Evolutionary conservation across 53 echinoderm and acorn worm species (phyloP).

Genomic region (Antedon mediterranea): DNA sequence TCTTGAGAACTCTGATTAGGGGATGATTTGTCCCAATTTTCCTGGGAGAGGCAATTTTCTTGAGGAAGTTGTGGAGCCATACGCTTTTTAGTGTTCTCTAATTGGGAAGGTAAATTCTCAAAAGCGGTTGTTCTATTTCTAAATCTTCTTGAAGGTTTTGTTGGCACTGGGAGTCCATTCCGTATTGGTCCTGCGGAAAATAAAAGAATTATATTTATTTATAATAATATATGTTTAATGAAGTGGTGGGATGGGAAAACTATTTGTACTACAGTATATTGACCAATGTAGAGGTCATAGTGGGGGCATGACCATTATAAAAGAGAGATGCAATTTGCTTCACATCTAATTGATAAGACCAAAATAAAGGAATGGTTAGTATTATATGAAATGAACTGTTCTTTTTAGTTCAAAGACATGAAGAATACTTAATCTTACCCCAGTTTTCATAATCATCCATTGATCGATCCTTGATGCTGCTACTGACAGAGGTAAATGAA

Average conservation of each 20-base stretch:
- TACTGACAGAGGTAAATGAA: constrained; percentile 41
- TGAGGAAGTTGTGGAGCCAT: constrained; percentile 47
- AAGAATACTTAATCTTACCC: no score
- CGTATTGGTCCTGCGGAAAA: constrained; percentile 23
- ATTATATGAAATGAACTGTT: no score
- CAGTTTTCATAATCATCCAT: constrained; percentile 17
- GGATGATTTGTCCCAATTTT: not conserved
- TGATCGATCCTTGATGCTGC: constrained; percentile 21
- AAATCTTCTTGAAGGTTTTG: constrained; percentile 25
- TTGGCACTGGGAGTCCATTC: constrained; percentile 30
- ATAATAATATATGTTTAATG: not conserved
- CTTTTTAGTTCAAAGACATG: no score
- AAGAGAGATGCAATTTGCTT: no score
- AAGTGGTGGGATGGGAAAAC: no score
- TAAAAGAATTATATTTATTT: not conserved
- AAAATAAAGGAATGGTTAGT: no score
- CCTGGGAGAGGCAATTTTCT: not conserved
- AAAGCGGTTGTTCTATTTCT: constrained; percentile 78
- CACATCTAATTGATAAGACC: no score
- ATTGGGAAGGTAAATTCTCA: constrained; percentile 64
- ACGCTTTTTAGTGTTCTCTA: constrained; percentile 15
- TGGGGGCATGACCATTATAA: no score
- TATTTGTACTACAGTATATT: no score
- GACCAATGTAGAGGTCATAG: no score
- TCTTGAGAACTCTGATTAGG: not conserved